Base-by-base conservation (phyloP, 2,113 vertebrate genomes). In the Micromys minutus region DNA sequence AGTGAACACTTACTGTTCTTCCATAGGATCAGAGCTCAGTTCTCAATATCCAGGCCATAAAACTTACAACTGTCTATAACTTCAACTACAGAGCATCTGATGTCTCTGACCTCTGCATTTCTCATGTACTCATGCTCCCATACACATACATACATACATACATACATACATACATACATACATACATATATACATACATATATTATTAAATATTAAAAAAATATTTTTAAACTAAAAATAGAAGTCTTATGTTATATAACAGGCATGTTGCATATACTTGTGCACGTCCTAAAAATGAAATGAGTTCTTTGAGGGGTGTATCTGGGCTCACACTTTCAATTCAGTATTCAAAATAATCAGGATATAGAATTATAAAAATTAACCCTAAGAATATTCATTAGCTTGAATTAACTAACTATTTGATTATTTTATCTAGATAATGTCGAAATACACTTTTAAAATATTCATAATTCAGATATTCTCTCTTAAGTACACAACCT, bases 341-440 rank as follows among this genome's bases (percentile, higher is more conserved):
- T 85, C 45, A 63, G 59, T 39, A 52, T 42, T 57, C n/a, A 57
- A 63, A 69, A 55, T 92, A 31, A 34, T 13, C 59, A 65, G 50
- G 11, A 86, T 42, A 39, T 29, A 42, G 36, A 86, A 55, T 34
- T 55, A 65, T 47, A 84, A n/a, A 45, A 21, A 45, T 67, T 45
- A 84, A 52, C 26, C 59, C 39, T 34, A 84, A 96, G 47, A 76
- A 93, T 57, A 89, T 92, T 94, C 79, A 81, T 89, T n/a, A 80
- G 75, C 87, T 80, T 1, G 16, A 81, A 55, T 90, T 79, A 50
- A 61, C 67, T 85, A 47, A 80, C 88, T 96, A 92, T 97, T 96
- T 96, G 39, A 63, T 63, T 67, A 67, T 85, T 85, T 65, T 65
- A 26, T 19, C 31, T 67, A 85, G 42, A 85, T 65, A 47, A 89